phyloP scores from a whole-genome alignment of 2,797 vertebrate genomes.

The Rousettus madagascariensis region DNA sequence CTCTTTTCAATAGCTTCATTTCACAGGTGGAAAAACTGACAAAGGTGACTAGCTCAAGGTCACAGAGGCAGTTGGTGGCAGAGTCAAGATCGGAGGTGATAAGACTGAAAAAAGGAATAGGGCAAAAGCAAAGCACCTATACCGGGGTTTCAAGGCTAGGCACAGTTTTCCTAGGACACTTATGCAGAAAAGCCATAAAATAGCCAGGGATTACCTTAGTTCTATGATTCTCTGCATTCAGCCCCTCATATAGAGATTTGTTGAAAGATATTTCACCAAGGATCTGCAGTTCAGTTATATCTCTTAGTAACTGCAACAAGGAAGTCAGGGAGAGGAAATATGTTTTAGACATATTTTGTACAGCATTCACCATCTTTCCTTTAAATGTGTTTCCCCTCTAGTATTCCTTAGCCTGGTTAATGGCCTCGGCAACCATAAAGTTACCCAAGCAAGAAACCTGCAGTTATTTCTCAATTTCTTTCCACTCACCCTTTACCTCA shows the following conservation, averaged over 20 bases:
- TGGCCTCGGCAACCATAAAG: background rate
- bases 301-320: constrained; percentile 28
- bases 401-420: background rate
- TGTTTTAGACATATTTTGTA: background rate
- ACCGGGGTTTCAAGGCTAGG: background rate
- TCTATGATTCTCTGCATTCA: constrained; percentile 55
- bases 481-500: background rate
- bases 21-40: background rate
- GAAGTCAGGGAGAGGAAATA: background rate
- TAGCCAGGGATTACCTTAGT: constrained; percentile 59
- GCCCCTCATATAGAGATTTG: background rate
- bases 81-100: background rate
- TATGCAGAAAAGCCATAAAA: background rate
- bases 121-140: background rate
- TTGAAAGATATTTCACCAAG: constrained; percentile 68
- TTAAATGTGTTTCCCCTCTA: background rate
- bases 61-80: background rate
- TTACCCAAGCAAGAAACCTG: background rate
- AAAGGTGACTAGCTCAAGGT: background rate
- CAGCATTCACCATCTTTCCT: background rate
- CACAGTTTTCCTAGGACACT: background rate
- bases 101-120: background rate
- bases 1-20: background rate
- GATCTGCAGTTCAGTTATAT: constrained; percentile 41
- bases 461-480: background rate